Percentiles rank a stretch among this genome's conserved stretches.
Conservation (phyloP, 2,888 invertebrate genomes). For the Ptychoptera albimana region DNA sequence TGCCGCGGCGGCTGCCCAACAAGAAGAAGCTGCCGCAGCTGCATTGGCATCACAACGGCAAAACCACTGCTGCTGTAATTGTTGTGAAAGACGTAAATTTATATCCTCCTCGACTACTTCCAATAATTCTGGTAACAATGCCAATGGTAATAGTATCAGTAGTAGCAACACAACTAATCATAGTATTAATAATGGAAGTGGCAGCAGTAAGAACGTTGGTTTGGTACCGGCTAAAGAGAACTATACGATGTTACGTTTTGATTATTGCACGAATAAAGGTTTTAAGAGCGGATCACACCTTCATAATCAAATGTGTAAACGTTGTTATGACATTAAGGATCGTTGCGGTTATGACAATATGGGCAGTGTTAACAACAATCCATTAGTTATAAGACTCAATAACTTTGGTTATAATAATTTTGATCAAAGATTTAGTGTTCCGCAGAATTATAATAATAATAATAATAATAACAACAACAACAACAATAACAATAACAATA, state of each 20-base stretch:
- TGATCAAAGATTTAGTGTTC: no score
- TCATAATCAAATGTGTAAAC: constrained; percentile 2
- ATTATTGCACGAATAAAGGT: background rate
- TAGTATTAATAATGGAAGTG: background rate
- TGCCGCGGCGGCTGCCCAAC: background rate
- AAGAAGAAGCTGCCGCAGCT: background rate
- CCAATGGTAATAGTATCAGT: background rate
- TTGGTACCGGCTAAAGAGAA: background rate
- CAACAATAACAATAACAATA: no score
- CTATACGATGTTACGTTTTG: constrained; percentile 3
- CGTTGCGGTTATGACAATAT: constrained; percentile 3
- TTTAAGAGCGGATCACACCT: background rate
- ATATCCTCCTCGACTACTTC: no score
- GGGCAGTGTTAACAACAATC: background rate
- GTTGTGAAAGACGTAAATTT: background rate
- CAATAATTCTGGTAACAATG: background rate
- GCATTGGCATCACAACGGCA: background rate
- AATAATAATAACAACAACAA: no score
- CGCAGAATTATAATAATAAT: no score
- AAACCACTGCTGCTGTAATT: constrained; percentile 2
- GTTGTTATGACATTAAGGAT: constrained; percentile 2
- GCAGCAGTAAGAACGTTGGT: background rate
- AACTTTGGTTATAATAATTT: background rate
- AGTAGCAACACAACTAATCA: background rate
- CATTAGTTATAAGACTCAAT: background rate